phyloP scores from a whole-genome alignment of 2,797 vertebrate species.

The Catharus ustulatus region DNA sequence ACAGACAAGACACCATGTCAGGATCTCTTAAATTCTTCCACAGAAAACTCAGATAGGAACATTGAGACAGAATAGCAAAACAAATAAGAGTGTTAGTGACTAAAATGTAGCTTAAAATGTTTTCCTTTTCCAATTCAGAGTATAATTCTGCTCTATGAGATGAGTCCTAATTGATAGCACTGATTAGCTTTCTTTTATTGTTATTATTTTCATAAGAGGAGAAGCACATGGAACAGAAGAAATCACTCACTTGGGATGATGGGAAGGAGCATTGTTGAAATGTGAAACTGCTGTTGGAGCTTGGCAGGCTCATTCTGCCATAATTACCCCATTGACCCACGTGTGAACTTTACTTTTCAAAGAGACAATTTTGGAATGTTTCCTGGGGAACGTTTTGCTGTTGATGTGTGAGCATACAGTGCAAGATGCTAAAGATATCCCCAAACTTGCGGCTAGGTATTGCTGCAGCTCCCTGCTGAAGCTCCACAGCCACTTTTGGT shows the following conservation, averaged over 20 bases:
- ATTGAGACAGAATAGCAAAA: not conserved
- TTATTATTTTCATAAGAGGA: not conserved
- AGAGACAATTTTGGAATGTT: slow-evolving; percentile 30
- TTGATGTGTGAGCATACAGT: slow-evolving; percentile 15
- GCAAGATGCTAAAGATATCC: slow-evolving; percentile 3
- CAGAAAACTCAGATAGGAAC: not conserved
- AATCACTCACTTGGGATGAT: not conserved
- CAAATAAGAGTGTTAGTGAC: not conserved
- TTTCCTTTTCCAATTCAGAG: not conserved
- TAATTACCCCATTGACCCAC: slow-evolving; percentile 43
- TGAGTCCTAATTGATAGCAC: not conserved
- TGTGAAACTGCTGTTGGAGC: not conserved
- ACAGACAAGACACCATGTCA: not conserved
- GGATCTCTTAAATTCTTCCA: not conserved
- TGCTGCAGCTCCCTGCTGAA: not conserved
- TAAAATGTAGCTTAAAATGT: not conserved
- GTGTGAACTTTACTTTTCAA: slow-evolving; percentile 52
- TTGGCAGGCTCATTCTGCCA: slow-evolving; percentile 13
- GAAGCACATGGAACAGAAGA: not conserved
- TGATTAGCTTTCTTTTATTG: slow-evolving; percentile 37
- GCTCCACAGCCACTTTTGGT: not conserved
- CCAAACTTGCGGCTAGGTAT: not conserved
- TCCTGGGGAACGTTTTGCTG: slow-evolving; percentile 38
- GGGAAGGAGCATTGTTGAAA: slow-evolving; percentile 14
- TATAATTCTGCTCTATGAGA: not conserved